Percentiles rank a stretch among this genome's conserved stretches.
phyloP scores from a whole-genome alignment of 2,888 invertebrate species.

The Callosobruchus maculatus region DNA sequence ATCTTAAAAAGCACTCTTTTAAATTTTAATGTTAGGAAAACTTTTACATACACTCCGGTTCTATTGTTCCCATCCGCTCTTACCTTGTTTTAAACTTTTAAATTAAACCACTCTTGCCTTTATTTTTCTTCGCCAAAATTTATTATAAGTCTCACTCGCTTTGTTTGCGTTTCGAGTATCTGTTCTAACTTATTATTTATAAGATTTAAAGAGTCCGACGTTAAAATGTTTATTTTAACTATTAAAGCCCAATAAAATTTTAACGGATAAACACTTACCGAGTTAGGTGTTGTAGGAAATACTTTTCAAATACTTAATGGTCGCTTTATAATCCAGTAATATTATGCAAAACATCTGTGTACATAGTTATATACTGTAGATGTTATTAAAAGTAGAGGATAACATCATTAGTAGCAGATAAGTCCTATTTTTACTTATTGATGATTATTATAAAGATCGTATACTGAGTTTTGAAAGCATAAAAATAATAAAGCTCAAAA shows the following conservation, averaged over 20 bases:
- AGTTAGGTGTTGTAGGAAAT: constrained; percentile 1
- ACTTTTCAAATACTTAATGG: neutral
- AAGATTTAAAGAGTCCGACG: neutral
- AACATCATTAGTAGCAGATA: no score
- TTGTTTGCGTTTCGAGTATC: neutral
- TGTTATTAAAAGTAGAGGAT: no score
- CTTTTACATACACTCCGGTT: neutral
- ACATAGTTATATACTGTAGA: no score
- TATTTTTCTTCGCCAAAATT: neutral
- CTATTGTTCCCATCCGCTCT: neutral
- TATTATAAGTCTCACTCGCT: neutral
- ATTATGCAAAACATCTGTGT: neutral
- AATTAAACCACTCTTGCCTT: neutral
- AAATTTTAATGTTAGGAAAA: neutral
- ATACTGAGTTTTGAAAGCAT: no score
- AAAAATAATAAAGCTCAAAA: no score
- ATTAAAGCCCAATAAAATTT: constrained; percentile 7
- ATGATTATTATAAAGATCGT: no score
- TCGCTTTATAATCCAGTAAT: neutral
- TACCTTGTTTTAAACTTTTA: neutral
- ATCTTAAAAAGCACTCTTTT: neutral
- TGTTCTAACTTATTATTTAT: neutral
- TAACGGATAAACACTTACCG: constrained; percentile 9
- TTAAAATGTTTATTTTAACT: constrained; percentile 8
- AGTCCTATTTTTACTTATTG: no score